Evolutionary conservation across 2,797 vertebrate species (phyloP), one percentile per base, ranked within the genome.

Genomic region (Dromococcyx pavoninus): DNA sequence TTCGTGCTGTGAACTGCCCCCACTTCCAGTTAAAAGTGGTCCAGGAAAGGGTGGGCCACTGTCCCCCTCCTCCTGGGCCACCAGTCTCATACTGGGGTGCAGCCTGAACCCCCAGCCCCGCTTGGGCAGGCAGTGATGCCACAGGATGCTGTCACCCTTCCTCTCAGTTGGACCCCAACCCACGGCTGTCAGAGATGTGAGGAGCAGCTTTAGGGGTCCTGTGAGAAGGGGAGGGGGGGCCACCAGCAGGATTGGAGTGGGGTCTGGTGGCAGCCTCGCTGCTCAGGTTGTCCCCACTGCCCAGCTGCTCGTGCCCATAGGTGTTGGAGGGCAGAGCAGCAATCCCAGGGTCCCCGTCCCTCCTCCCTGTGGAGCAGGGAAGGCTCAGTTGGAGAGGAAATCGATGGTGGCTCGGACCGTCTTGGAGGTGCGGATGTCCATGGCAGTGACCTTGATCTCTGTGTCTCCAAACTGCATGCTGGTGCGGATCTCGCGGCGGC

Each of bases 381-480:
- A 37, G 30, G 4, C 22, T 98, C 96, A 99, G 74, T 99, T 98
- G 91, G 99, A 99, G 92, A 99, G 98, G 97, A 99, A 99, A 93
- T 99, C 99, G n/a, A 99, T 99, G 93, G 99, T 97, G 21, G 99
- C 99, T 15, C 98, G 97, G 37, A 99, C 99, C 0, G 97, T 98
- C 93, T 98, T 98, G 48, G 98, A 97, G n/a, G 99, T 99, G 95
- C 97, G 96, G 91, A 98, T 96, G 48, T 99, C 99, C 56, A 99
- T 92, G 5, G 99, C 99, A 0, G 98, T 99, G 89, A 99, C 99
- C 97, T 99, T 99, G 95, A 99, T 99, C 97, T 99, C 99, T 0
- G 99, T 99, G 97, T 99, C 99, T 22, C 99, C 99, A 1, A 99
- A 99, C 97, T 99, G 99, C 99, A 99, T 99, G 96, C 98, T 98